phyloP scores from a whole-genome alignment of 2,113 vertebrate genomes.

The Python bivittatus region DNA sequence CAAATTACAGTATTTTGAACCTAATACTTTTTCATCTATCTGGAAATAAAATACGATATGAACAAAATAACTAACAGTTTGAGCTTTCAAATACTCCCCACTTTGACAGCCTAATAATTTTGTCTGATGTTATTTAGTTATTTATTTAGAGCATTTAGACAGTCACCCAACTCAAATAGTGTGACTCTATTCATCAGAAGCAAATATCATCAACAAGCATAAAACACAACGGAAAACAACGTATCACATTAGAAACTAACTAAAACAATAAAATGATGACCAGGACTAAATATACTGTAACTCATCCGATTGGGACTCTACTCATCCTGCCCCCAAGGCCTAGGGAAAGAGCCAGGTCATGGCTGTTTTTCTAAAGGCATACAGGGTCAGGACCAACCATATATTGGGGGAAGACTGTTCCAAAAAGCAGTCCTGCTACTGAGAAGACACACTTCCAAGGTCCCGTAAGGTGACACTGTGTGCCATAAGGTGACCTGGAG shows the following conservation, averaged over 20 bases:
- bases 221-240: neutral
- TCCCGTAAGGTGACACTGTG: too few species aligned
- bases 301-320: neutral
- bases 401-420: neutral
- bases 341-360: neutral
- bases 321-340: neutral
- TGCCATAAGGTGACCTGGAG: neutral
- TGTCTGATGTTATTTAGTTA: neutral
- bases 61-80: neutral
- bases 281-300: neutral
- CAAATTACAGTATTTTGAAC: neutral
- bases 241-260: neutral
- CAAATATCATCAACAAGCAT: neutral
- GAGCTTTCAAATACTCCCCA: neutral
- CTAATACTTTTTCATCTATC: neutral
- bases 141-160: neutral
- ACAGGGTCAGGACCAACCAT: neutral
- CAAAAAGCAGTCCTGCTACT: neutral
- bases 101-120: neutral
- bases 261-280: neutral
- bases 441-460: neutral
- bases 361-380: neutral
- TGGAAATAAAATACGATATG: neutral
- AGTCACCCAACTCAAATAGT: neutral
- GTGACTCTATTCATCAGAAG: neutral